A percentile compares a stretch with the other conserved stretches of the same genome.
phyloP scores from a whole-genome alignment of 2,113 vertebrate genomes.

The Chrysemys picta region DNA sequence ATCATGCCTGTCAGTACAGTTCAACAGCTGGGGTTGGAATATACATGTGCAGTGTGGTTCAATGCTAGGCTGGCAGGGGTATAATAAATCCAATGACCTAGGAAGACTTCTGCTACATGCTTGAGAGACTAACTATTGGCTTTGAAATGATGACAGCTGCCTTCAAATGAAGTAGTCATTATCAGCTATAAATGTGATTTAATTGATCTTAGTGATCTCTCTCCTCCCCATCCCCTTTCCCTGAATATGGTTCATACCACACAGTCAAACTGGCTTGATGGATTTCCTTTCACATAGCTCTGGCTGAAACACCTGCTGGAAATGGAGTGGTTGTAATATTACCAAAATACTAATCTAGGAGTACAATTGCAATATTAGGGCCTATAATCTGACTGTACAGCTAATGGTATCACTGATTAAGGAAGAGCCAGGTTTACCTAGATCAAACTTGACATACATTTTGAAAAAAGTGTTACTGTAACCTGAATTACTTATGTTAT shows the following conservation, averaged over 20 bases:
- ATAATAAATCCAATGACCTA: background rate
- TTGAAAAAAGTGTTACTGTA: background rate
- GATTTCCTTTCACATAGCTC: background rate
- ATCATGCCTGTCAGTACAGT: background rate
- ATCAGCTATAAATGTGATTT: background rate
- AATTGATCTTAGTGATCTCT: background rate
- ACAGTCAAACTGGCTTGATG: background rate
- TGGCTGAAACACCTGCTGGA: background rate
- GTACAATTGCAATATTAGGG: background rate
- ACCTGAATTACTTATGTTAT: background rate
- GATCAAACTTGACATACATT: background rate
- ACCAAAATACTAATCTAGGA: background rate
- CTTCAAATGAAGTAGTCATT: background rate
- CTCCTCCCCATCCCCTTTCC: background rate
- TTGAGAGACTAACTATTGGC: background rate
- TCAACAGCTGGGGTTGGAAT: background rate
- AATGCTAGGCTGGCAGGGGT: fast-evolving
- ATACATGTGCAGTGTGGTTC: background rate
- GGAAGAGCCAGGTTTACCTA: background rate
- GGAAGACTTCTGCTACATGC: background rate
- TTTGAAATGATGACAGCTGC: background rate
- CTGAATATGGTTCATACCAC: fast-evolving
- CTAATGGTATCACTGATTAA: background rate
- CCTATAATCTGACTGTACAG: background rate
- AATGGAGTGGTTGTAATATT: background rate